Evolutionary conservation across 2,888 invertebrate species (phyloP).

Genomic region (Chrysolina americana): DNA sequence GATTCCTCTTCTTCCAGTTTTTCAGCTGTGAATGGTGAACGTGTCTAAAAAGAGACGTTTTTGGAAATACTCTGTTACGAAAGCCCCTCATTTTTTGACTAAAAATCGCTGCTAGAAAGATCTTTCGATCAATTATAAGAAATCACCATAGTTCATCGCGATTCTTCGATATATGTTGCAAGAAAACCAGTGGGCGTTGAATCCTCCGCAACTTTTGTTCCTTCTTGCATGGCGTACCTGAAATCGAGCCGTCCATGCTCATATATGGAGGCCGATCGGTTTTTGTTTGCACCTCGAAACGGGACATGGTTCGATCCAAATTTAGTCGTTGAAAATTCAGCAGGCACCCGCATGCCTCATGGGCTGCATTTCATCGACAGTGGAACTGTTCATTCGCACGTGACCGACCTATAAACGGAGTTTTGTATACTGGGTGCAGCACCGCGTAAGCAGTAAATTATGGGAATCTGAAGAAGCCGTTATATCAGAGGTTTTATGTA

Average conservation of each 20-base stretch:
- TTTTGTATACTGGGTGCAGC: not conserved
- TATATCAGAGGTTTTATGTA: conserved; percentile 11
- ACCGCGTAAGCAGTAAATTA: not conserved
- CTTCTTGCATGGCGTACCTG: conserved; percentile 6
- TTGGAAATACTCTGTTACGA: too few relatives aligned
- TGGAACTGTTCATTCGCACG: conserved; percentile 12
- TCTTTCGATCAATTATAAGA: too few relatives aligned
- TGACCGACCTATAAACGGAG: conserved; percentile 1
- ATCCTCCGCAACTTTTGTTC: not conserved
- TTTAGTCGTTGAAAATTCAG: conserved; percentile 16
- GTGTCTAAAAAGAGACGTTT: too few relatives aligned
- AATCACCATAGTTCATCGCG: too few relatives aligned
- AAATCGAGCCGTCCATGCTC: conserved; percentile 30
- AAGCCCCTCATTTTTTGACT: too few relatives aligned
- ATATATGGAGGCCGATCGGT: conserved; percentile 34
- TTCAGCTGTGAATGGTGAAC: too few relatives aligned
- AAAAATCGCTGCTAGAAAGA: too few relatives aligned
- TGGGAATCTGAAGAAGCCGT: not conserved
- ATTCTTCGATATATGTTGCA: too few relatives aligned
- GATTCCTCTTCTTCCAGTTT: too few relatives aligned
- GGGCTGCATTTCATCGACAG: not conserved
- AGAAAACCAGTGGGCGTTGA: not conserved
- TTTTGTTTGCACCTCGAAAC: conserved; percentile 33
- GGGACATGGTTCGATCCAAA: conserved; percentile 21
- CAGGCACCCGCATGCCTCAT: conserved; percentile 6